Conservation (phyloP, 2,113 vertebrate genomes). For the Lanius ludovicianus region DNA sequence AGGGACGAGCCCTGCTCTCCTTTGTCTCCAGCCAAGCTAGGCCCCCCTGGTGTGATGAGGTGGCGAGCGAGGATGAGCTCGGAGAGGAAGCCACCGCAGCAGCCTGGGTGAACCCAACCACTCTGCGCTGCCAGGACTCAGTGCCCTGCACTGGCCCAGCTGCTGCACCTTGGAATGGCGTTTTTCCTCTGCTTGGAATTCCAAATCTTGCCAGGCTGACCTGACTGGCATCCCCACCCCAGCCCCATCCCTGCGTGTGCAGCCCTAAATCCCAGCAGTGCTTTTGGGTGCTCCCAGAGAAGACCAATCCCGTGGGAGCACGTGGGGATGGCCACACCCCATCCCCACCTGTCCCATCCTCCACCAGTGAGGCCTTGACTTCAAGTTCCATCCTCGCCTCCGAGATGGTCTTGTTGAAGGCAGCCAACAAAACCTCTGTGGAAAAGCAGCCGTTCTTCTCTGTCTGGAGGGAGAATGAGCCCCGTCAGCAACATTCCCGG, state of each 20-base stretch:
- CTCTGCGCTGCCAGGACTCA: rapidly evolving
- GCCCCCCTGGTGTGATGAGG: not conserved
- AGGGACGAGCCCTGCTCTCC: not conserved
- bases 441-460: slow-evolving; percentile 30
- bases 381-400: rapidly evolving
- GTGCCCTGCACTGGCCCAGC: rapidly evolving
- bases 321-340: rapidly evolving
- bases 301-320: not conserved
- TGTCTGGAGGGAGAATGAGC: not conserved
- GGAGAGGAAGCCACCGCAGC: rapidly evolving
- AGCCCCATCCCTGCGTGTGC: rapidly evolving
- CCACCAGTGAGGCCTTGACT: not conserved
- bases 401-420: rapidly evolving
- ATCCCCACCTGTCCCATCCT: slow-evolving; percentile 37
- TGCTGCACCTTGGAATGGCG: not conserved
- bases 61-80: not conserved
- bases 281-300: not conserved
- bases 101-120: not conserved
- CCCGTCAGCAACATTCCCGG: rapidly evolving
- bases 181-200: not conserved
- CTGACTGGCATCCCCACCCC: not conserved
- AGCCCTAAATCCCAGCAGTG: not conserved
- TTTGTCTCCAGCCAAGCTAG: not conserved
- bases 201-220: not conserved
- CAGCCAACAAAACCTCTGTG: not conserved